Evolutionary conservation across 2,113 vertebrate genomes (phyloP).

Genomic region (Chelonoidis abingdonii): DNA sequence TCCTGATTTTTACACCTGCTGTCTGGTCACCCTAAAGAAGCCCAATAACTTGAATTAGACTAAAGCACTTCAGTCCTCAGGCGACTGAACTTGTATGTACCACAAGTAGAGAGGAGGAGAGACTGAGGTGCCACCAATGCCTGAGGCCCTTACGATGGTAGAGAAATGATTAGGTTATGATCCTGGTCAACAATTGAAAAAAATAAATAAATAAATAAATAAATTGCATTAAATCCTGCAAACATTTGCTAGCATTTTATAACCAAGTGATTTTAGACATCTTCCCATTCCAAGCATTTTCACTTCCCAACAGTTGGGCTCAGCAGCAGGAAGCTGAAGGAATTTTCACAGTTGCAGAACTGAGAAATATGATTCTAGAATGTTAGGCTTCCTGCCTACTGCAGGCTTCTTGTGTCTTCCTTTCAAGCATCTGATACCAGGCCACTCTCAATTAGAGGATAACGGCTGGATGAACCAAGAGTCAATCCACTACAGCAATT

Average conservation of each 20-base stretch:
- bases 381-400: constrained; percentile 10
- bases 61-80: too few relatives aligned
- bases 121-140: too few relatives aligned
- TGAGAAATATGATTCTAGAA: not conserved
- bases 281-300: not conserved
- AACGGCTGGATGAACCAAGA: not conserved
- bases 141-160: too few relatives aligned
- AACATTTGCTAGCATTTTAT: not conserved
- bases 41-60: too few relatives aligned
- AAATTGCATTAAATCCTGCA: not conserved
- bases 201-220: too few relatives aligned
- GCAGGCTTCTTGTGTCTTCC: not conserved
- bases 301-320: not conserved
- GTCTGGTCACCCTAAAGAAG: too few relatives aligned
- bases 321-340: not conserved
- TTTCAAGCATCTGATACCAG: not conserved
- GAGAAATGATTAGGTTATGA: too few relatives aligned
- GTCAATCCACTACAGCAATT: not conserved
- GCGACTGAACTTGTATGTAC: too few relatives aligned
- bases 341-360: not conserved
- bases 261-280: not conserved
- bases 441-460: not conserved
- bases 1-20: too few relatives aligned
- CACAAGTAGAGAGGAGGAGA: too few relatives aligned
- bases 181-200: too few relatives aligned